phyloP scores from a whole-genome alignment of 2,888 invertebrate species.

The Lasioglossum zephyrum region DNA sequence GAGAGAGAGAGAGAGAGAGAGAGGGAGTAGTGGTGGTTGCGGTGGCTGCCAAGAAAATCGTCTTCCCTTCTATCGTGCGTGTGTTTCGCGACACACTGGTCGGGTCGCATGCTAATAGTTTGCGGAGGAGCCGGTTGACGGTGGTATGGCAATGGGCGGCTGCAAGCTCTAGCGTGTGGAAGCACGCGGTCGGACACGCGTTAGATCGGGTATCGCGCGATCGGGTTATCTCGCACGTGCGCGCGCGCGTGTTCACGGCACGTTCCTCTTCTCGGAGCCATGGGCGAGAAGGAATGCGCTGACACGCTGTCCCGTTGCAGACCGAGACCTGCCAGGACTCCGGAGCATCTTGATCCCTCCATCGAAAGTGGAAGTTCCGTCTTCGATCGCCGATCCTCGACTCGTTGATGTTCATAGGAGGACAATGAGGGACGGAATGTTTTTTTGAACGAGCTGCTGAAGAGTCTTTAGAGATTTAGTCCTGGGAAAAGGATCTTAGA shows the following conservation, averaged over 20 bases:
- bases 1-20: no score
- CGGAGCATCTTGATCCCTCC: not conserved
- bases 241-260: slow-evolving; percentile 41
- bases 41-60: slow-evolving; percentile 30
- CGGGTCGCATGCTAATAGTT: slow-evolving; percentile 32
- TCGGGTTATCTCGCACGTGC: slow-evolving; percentile 62
- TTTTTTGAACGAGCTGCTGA: not conserved
- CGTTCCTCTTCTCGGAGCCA: slow-evolving; percentile 3
- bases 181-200: slow-evolving; percentile 53
- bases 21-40: not conserved
- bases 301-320: slow-evolving; percentile 40
- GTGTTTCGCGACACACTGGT: not conserved
- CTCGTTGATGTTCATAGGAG: not conserved
- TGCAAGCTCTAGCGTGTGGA: slow-evolving; percentile 1
- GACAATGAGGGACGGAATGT: not conserved
- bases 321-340: slow-evolving; percentile 11
- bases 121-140: slow-evolving; percentile 9
- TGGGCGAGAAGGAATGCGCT: slow-evolving; percentile 49
- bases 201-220: slow-evolving; percentile 54
- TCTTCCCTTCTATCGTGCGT: not conserved
- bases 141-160: slow-evolving; percentile 21
- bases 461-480: not conserved
- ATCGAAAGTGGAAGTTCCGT: not conserved
- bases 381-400: not conserved
- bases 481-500: not conserved